Evolutionary conservation across 2,113 vertebrate genomes (phyloP).

Genomic region (Catharus bicknelli): DNA sequence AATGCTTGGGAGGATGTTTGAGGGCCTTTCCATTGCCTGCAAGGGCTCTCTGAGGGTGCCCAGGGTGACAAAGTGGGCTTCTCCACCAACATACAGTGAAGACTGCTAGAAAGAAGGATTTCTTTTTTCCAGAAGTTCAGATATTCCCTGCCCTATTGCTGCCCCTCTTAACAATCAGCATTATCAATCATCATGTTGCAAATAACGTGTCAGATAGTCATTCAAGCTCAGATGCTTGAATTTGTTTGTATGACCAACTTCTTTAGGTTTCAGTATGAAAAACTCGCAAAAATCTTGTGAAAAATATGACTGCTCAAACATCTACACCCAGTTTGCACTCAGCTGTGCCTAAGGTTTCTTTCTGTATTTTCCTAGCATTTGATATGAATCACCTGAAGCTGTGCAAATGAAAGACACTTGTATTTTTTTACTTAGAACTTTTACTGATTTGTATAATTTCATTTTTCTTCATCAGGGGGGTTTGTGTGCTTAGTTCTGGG

Average conservation of each 20-base stretch:
- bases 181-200: neutral
- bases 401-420: neutral
- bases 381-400: neutral
- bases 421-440: neutral
- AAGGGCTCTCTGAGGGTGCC: neutral
- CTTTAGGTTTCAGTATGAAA: neutral
- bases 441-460: neutral
- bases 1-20: neutral
- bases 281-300: neutral
- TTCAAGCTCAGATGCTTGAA: neutral
- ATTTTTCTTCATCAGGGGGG: neutral
- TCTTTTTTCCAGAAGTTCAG: neutral
- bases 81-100: neutral
- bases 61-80: neutral
- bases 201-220: neutral
- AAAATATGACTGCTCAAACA: neutral
- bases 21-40: neutral
- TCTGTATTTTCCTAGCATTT: rapidly evolving
- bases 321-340: neutral
- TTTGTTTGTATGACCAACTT: neutral
- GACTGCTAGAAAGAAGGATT: neutral
- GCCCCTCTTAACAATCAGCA: neutral
- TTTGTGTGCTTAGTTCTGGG: neutral
- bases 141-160: neutral
- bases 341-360: neutral